Evolutionary conservation across 1,140 invertebrate genomes (phyloP).

Genomic region (Drosophila pandora): DNA sequence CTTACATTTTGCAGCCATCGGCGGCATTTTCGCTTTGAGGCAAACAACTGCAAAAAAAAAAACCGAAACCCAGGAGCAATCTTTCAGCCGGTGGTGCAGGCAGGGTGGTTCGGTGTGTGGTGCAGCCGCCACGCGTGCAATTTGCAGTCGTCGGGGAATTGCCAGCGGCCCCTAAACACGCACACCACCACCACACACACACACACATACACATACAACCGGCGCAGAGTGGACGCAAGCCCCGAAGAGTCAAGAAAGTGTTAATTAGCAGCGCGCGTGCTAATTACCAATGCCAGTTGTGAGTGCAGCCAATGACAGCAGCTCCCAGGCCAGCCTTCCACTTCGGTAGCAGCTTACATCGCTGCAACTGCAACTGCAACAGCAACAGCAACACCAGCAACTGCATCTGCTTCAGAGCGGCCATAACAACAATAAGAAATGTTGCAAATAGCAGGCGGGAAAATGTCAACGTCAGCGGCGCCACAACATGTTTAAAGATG

Average conservation of each 20-base stretch:
- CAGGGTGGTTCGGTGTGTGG: slow-evolving; percentile 6
- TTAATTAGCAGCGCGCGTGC: slow-evolving; percentile 70
- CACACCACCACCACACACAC: slow-evolving; percentile 17
- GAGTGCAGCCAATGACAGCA: slow-evolving; percentile 46
- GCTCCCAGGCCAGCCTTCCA: slow-evolving; percentile 6
- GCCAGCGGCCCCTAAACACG: slow-evolving; percentile 42
- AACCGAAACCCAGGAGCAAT: slow-evolving; percentile 28
- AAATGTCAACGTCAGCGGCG: slow-evolving; percentile 36
- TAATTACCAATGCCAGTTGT: slow-evolving; percentile 60
- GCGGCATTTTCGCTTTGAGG: slow-evolving; percentile 71
- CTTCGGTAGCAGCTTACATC: slow-evolving; percentile 2
- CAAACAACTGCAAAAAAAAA: background rate
- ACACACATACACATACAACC: slow-evolving; percentile 1
- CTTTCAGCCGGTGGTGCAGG: slow-evolving; percentile 16
- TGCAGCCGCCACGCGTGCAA: slow-evolving; percentile 66
- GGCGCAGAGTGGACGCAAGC: slow-evolving; percentile 20
- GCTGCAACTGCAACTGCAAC: slow-evolving; percentile 5
- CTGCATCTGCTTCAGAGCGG: slow-evolving; percentile 13
- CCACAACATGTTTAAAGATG: slow-evolving; percentile 25
- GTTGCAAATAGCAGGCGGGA: slow-evolving; percentile 42
- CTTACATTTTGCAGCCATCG: slow-evolving; percentile 35
- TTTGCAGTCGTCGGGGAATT: slow-evolving; percentile 57
- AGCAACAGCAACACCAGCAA: slow-evolving; percentile 7
- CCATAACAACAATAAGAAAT: slow-evolving; percentile 30
- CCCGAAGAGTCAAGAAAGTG: slow-evolving; percentile 48